Conservation (phyloP, 37 sponge, comb jelly and placozoan genomes). For the Dysidea cf. avara region DNA sequence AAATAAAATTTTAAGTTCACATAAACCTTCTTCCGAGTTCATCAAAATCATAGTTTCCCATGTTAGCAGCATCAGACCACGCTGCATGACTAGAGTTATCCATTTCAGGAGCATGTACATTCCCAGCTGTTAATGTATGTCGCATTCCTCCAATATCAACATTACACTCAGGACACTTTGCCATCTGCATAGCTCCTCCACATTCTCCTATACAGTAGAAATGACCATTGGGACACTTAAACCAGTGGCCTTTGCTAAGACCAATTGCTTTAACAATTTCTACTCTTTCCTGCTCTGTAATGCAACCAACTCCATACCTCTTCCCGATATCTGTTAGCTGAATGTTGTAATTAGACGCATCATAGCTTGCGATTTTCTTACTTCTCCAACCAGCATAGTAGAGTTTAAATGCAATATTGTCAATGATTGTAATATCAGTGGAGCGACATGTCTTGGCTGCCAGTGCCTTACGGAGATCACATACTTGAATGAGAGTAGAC, state of each 20-base stretch:
- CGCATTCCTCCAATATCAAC: conserved; percentile 71
- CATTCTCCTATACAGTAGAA: conserved; percentile 89
- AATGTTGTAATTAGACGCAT: no score
- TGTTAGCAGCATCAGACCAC: conserved; percentile 75
- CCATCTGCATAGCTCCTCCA: conserved; percentile 77
- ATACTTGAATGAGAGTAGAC: no score
- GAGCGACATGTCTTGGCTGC: no score
- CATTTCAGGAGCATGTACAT: conserved; percentile 78
- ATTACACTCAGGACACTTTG: conserved; percentile 84
- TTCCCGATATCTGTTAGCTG: conserved; percentile 7
- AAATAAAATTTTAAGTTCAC: no score
- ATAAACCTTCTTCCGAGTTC: no score
- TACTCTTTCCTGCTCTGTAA: conserved; percentile 59
- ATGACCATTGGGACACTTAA: conserved; percentile 87
- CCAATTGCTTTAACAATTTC: conserved; percentile 80
- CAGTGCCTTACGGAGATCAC: no score
- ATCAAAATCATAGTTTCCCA: conserved; percentile 50
- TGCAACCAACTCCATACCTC: conserved; percentile 47
- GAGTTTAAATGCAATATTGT: no score
- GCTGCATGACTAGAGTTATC: conserved; percentile 70
- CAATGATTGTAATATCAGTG: no score
- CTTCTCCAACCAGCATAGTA: conserved; percentile 1
- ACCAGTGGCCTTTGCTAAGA: conserved; percentile 84
- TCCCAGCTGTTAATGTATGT: conserved; percentile 56
- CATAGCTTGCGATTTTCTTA: conserved; percentile 23